These are phyloP conservation scores for Stenolophus ochropezus DNA, from an alignment of 2,888 invertebrate genomes.

Conservation along the genomic window DNA sequence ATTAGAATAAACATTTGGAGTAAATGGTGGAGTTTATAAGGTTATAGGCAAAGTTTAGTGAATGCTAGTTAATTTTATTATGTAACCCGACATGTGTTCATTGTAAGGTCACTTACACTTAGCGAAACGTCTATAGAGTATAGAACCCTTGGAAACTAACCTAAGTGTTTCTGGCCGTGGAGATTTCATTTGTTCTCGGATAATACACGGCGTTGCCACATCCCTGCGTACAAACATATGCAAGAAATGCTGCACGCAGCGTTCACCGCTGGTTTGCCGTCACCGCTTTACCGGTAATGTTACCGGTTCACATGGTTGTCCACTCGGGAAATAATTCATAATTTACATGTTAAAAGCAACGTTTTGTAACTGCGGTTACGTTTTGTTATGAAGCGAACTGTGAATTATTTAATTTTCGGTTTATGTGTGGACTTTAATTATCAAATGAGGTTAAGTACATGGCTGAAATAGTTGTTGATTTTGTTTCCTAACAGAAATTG, in stretches of 20 bases:
- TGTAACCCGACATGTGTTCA: background rate
- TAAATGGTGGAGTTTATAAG: background rate
- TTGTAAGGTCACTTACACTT: background rate
- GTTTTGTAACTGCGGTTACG: slow-evolving; percentile 8
- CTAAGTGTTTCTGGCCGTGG: background rate
- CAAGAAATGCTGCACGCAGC: background rate
- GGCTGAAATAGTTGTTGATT: slow-evolving; percentile 4
- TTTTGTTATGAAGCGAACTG: slow-evolving; percentile 39
- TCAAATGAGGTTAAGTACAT: slow-evolving; percentile 19
- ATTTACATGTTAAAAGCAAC: slow-evolving; percentile 50
- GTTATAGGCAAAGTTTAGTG: background rate
- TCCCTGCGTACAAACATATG: background rate
- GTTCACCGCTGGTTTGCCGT: background rate
- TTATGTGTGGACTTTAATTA: slow-evolving; percentile 30
- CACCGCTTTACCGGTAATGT: slow-evolving; percentile 26
- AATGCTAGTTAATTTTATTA: background rate
- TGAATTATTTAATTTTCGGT: slow-evolving; percentile 37
- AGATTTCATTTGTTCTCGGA: slow-evolving; percentile 10
- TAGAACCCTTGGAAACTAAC: background rate
- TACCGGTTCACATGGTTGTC: slow-evolving; percentile 37
- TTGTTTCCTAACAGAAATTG: slow-evolving; percentile 8
- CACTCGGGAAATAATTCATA: slow-evolving; percentile 43
- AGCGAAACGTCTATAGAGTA: background rate
- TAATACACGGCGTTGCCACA: slow-evolving; percentile 16
- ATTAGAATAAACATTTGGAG: background rate